Evolutionary conservation across 2,113 vertebrate species (phyloP).

Genomic region (Hippocampus mohnikei): DNA sequence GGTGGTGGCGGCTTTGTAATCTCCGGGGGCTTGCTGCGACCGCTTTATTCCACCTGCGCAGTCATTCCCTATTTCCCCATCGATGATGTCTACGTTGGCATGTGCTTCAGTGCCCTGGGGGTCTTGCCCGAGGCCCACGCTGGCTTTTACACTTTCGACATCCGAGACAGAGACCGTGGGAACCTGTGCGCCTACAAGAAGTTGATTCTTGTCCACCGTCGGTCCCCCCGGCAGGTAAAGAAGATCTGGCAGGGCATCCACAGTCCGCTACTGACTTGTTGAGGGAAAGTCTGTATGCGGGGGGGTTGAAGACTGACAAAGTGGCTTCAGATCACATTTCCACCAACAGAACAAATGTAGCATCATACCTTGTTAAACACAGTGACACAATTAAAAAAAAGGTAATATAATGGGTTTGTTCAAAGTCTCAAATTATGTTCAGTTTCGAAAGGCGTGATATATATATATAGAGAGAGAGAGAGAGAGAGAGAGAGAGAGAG

Average conservation of each 20-base stretch:
- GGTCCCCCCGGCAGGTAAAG: slow-evolving; percentile 67
- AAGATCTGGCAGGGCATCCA: slow-evolving; percentile 74
- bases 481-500: too few relatives aligned
- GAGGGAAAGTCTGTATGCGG: neutral
- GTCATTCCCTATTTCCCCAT: slow-evolving; percentile 77
- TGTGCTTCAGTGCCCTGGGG: slow-evolving; percentile 69
- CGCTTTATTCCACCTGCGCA: slow-evolving; percentile 34
- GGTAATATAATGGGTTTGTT: too few relatives aligned
- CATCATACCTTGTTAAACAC: neutral
- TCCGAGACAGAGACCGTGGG: slow-evolving; percentile 54
- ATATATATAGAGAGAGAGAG: too few relatives aligned
- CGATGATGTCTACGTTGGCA: slow-evolving; percentile 78
- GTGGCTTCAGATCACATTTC: neutral
- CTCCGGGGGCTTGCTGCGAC: slow-evolving; percentile 45
- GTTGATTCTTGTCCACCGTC: slow-evolving; percentile 77
- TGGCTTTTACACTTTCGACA: slow-evolving; percentile 67
- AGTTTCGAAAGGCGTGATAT: too few relatives aligned
- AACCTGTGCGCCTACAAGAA: slow-evolving; percentile 75
- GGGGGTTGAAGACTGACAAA: neutral
- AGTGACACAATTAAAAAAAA: neutral
- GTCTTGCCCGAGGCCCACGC: slow-evolving; percentile 57
- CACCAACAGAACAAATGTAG: neutral
- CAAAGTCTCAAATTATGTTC: too few relatives aligned
- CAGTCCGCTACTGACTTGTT: slow-evolving; percentile 64
- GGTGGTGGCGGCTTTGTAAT: slow-evolving; percentile 77